phyloP scores from a whole-genome alignment of 2,113 vertebrate genomes.

The Plecotus auritus region DNA sequence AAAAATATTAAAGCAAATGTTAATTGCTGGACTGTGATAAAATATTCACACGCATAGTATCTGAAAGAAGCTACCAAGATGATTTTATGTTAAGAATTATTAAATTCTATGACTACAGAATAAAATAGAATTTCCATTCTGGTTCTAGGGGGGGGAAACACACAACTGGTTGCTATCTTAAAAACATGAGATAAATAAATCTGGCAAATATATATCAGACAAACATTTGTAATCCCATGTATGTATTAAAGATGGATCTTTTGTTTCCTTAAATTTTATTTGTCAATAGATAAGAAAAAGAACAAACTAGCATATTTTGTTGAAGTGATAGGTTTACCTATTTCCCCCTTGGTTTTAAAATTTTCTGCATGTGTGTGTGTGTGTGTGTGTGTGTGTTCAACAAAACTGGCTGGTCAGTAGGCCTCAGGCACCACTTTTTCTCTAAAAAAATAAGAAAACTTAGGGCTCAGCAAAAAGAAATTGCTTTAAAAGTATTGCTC shows the following conservation, averaged over 20 bases:
- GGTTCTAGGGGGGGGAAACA: not conserved
- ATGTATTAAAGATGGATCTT: not conserved
- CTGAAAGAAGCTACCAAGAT: not conserved
- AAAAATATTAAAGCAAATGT: slow-evolving; percentile 14
- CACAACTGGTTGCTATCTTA: not conserved
- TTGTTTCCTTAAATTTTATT: not conserved
- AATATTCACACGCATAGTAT: not conserved
- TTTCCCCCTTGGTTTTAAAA: not conserved
- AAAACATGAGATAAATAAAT: not conserved
- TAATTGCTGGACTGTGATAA: not conserved
- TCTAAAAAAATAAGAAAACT: slow-evolving; percentile 19
- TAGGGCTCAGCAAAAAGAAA: slow-evolving; percentile 1
- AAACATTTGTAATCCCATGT: not conserved
- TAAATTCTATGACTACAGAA: not conserved
- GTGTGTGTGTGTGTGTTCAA: not conserved
- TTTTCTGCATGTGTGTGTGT: not conserved
- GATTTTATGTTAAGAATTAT: not conserved
- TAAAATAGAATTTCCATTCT: not conserved
- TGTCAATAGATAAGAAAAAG: not conserved
- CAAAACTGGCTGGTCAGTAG: not conserved
- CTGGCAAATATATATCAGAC: not conserved
- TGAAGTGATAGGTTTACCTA: not conserved
- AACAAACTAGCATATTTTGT: not conserved
- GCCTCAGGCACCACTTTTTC: not conserved
- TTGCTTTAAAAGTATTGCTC: not conserved